phyloP scores from a whole-genome alignment of 1,140 invertebrate genomes.

The Ostrea denselamellosa region DNA sequence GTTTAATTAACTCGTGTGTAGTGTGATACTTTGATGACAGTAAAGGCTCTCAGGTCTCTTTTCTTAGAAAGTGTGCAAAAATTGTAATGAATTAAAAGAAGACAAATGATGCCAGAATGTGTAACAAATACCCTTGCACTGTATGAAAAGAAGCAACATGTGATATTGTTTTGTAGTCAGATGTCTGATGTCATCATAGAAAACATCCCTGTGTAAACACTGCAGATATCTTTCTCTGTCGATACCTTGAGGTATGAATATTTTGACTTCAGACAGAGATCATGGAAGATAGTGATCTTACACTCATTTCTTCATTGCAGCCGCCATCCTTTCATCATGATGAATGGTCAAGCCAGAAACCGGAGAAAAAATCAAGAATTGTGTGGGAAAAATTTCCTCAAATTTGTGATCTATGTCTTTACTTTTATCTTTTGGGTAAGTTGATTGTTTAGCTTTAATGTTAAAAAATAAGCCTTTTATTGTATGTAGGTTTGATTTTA shows the following conservation, averaged over 20 bases:
- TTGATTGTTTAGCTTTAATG: background rate
- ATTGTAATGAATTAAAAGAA: too few species aligned
- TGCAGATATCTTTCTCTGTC: background rate
- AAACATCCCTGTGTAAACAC: background rate
- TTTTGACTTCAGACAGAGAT: background rate
- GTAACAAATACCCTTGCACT: too few species aligned
- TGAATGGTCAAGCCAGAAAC: slow-evolving; percentile 7
- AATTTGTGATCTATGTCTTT: slow-evolving; percentile 53
- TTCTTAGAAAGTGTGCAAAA: too few species aligned
- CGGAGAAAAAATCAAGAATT: slow-evolving; percentile 46
- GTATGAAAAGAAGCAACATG: background rate
- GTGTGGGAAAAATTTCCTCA: slow-evolving; percentile 50
- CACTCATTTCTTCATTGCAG: background rate
- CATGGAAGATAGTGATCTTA: background rate
- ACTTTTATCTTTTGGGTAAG: slow-evolving; percentile 55
- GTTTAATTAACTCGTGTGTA: too few species aligned
- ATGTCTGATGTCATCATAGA: background rate
- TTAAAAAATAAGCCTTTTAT: background rate
- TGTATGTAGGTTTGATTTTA: too few species aligned
- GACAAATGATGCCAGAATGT: too few species aligned
- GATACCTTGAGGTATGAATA: background rate
- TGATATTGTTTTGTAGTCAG: background rate
- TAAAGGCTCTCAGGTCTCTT: too few species aligned
- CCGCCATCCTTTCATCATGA: slow-evolving; percentile 2
- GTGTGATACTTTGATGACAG: too few species aligned